Conservation (phyloP, 2,888 invertebrate species). For the Monopis laevigella region DNA sequence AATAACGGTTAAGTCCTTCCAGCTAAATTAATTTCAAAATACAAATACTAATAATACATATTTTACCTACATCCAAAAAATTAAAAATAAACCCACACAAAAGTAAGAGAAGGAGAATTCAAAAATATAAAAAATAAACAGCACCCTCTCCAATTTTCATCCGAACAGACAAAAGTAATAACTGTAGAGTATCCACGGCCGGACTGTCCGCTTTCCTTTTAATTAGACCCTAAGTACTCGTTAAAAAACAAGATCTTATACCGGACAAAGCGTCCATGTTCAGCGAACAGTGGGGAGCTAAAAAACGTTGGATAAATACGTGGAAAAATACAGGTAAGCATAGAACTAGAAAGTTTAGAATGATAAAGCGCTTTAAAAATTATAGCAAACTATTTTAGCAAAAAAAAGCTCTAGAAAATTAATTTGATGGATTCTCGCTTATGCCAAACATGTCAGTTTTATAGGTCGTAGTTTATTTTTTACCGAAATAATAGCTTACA, state of each 20-base stretch:
- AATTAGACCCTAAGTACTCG: conserved; percentile 66
- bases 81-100: neutral
- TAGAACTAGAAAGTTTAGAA: no score
- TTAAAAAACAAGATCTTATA: conserved; percentile 65
- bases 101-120: neutral
- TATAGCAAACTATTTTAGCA: no score
- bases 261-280: conserved; percentile 58
- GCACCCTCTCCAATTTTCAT: conserved; percentile 51
- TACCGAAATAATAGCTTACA: no score
- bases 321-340: conserved; percentile 69
- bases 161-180: conserved; percentile 62
- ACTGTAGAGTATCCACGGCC: conserved; percentile 62
- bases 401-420: no score
- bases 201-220: conserved; percentile 64
- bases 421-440: no score
- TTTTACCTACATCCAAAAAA: no score
- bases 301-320: conserved; percentile 65
- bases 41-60: no score
- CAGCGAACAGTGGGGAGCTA: conserved; percentile 62
- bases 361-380: no score
- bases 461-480: no score
- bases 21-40: no score
- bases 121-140: conserved; percentile 17
- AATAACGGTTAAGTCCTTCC: no score
- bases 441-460: no score